Conservation (phyloP, 2,797 vertebrate species). For the Euphonia xanthogaster region DNA sequence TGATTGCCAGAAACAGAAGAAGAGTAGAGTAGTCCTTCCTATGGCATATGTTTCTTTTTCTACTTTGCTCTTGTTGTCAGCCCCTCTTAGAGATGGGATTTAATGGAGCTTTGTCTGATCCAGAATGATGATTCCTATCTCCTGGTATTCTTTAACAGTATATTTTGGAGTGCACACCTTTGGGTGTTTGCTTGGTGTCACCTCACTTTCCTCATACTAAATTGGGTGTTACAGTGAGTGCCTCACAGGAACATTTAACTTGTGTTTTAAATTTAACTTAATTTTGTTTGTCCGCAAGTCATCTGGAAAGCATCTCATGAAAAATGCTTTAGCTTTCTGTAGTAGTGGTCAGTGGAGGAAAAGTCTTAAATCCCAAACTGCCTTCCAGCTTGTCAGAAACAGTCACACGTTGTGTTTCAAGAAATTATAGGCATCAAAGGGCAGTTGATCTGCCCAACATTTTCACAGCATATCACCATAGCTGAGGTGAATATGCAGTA, state of each 20-base stretch:
- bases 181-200: neutral
- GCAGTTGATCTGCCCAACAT: neutral
- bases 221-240: neutral
- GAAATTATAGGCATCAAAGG: neutral
- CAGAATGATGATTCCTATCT: fast-evolving
- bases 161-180: neutral
- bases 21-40: neutral
- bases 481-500: neutral
- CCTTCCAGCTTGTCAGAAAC: neutral
- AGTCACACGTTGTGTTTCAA: neutral
- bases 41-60: neutral
- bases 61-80: neutral
- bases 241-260: neutral
- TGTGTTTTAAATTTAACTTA: neutral
- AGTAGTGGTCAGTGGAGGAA: neutral
- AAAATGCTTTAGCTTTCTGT: neutral
- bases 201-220: neutral
- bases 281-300: neutral
- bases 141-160: neutral
- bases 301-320: neutral
- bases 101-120: neutral
- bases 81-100: neutral
- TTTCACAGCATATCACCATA: neutral
- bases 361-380: neutral
- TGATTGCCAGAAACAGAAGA: neutral